A percentile compares a stretch with the other conserved stretches of the same genome.
phyloP scores from a whole-genome alignment of 1,140 invertebrate genomes.

The Bombyx mandarina region DNA sequence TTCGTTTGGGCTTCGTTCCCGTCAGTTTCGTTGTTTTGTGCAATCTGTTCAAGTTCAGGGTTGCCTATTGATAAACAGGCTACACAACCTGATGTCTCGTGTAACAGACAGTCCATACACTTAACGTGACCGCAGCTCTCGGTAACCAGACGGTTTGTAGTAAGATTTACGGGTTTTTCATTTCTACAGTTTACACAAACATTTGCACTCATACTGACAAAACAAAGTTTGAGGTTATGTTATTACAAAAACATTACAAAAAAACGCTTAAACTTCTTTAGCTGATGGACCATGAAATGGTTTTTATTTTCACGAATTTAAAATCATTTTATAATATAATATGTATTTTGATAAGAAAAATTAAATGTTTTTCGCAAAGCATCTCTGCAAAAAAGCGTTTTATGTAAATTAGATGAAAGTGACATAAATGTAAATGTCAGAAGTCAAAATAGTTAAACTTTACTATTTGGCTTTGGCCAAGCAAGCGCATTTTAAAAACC shows the following conservation, averaged over 20 bases:
- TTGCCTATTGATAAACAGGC: conserved; percentile 32
- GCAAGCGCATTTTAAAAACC: too few relatives aligned
- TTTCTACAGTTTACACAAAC: conserved; percentile 59
- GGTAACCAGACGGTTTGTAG: conserved; percentile 69
- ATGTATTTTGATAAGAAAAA: too few relatives aligned
- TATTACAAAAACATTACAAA: not conserved
- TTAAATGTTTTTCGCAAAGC: not conserved
- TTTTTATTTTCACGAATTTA: too few relatives aligned
- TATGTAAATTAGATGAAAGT: too few relatives aligned
- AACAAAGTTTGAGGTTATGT: conserved; percentile 37
- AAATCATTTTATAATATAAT: too few relatives aligned
- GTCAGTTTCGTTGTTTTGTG: conserved; percentile 1
- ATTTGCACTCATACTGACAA: conserved; percentile 47
- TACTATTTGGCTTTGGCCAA: too few relatives aligned
- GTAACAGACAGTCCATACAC: conserved; percentile 68
- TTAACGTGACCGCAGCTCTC: conserved; percentile 72
- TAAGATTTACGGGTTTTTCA: conserved; percentile 48
- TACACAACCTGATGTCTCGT: conserved; percentile 61
- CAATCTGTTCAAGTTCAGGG: conserved; percentile 8
- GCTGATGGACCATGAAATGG: too few relatives aligned
- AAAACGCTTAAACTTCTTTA: too few relatives aligned
- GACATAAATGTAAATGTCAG: too few relatives aligned
- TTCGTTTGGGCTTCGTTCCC: not conserved
- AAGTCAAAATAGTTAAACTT: too few relatives aligned
- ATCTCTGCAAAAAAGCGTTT: not conserved